Base-by-base conservation (phyloP, 2,797 vertebrate genomes). In the Simalia tracyae region DNA sequence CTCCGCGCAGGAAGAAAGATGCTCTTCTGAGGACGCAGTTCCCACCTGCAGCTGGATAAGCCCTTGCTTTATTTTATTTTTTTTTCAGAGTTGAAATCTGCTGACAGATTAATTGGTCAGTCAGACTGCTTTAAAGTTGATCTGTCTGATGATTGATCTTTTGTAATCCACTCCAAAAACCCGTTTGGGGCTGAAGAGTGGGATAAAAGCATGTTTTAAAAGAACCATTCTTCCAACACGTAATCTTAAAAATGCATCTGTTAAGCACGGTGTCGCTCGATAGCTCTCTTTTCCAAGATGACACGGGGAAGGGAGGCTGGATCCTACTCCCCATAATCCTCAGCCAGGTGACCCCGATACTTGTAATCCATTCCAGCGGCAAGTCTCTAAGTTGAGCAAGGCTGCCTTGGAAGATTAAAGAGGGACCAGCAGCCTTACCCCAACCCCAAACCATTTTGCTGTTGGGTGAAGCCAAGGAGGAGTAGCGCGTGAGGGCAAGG, bases 221-320 rank as follows among this genome's bases (percentile, higher is more conserved):
- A 5, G 50, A 54, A 54, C 50, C 0, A 36, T 36, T 31, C 68
- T 15, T 72, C 31, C 31, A 2, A 17, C 15, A 17, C 68, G 5
- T 17, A 0, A 3, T 3, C 31, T 76, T 76, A 36, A 6, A 42
- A 76, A 36, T 17, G 12, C 4, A 1, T 6, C n/a, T 0, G 31
- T 68, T 68, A 31, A 17, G 6, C 3, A n/a, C 1, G n/a, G 28
- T 17, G 14, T 68, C n/a, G 14, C n/a, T 31, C 14, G 5, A 72
- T 19, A 15, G 15, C 14, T 72, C 66, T 31, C 66, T 1, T 31
- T n/a, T n/a, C 66, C 5, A 2, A 36, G 66, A 15, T 5, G 2
- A 72, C 5, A 2, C 2, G 14, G n/a, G n/a, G n/a, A 17, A 31
- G 66, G n/a, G n/a, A 36, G n/a, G n/a, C 31, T 1, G 66, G 15